Percentiles rank a stretch among this genome's conserved stretches.
phyloP scores from a whole-genome alignment of 2,113 vertebrate species.

The Archocentrus centrarchus region DNA sequence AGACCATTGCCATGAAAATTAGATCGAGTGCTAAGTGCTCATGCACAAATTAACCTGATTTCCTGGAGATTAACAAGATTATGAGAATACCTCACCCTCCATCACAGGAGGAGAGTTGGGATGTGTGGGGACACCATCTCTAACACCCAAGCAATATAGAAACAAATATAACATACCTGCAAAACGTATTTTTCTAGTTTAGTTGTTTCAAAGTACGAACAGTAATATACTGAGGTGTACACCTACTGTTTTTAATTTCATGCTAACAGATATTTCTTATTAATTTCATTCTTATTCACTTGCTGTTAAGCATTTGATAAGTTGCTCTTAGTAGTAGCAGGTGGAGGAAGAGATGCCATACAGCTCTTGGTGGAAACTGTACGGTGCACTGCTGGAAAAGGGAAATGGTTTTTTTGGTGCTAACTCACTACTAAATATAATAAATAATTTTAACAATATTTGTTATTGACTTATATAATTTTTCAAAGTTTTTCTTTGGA shows the following conservation, averaged over 20 bases:
- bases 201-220: neutral
- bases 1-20: conserved; percentile 62
- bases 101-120: neutral
- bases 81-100: neutral
- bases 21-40: conserved; percentile 3
- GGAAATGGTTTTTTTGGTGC: neutral
- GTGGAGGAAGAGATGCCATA: neutral
- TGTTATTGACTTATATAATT: neutral
- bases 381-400: neutral
- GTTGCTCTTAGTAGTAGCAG: neutral
- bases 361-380: neutral
- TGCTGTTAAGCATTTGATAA: neutral
- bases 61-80: neutral
- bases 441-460: neutral
- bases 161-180: neutral
- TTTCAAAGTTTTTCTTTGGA: neutral
- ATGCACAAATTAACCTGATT: neutral
- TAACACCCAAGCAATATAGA: neutral
- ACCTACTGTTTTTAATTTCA: neutral
- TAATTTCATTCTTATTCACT: no score
- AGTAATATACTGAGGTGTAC: neutral
- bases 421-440: neutral
- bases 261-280: neutral
- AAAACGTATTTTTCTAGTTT: neutral
- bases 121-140: neutral